Evolutionary conservation across 2,888 invertebrate genomes (phyloP).

Genomic region (Zaprionus bogoriensis): DNA sequence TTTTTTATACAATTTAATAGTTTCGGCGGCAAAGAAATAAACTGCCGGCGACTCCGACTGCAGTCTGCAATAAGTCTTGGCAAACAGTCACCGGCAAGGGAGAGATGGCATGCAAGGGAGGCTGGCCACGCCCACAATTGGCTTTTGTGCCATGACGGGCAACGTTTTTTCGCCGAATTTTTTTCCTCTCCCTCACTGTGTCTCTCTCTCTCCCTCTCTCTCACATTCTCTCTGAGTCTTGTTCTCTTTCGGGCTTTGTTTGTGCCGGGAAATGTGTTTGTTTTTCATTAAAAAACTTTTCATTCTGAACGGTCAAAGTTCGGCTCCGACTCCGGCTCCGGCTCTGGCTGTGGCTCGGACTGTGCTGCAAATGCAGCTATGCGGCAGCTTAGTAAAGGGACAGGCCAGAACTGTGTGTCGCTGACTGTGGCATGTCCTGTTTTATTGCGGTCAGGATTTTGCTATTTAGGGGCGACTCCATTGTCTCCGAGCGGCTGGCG

Average conservation of each 20-base stretch:
- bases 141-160: slow-evolving; percentile 56
- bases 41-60: slow-evolving; percentile 60
- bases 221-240: too few relatives aligned
- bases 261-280: slow-evolving; percentile 73
- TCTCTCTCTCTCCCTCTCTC: not conserved
- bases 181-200: too few relatives aligned
- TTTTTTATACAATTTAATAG: slow-evolving; percentile 63
- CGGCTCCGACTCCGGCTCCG: slow-evolving; percentile 22
- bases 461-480: slow-evolving; percentile 44
- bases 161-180: slow-evolving; percentile 1
- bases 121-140: slow-evolving; percentile 64
- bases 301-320: slow-evolving; percentile 74
- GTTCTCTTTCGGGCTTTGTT: slow-evolving; percentile 13
- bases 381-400: slow-evolving; percentile 32
- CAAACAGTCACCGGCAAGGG: slow-evolving; percentile 51
- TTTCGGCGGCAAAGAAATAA: slow-evolving; percentile 69
- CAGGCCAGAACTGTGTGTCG: slow-evolving; percentile 7
- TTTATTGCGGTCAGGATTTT: slow-evolving; percentile 74
- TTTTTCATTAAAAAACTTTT: slow-evolving; percentile 81
- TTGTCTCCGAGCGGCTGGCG: slow-evolving; percentile 11
- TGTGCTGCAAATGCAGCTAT: slow-evolving; percentile 13
- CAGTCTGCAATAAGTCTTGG: slow-evolving; percentile 71
- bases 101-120: slow-evolving; percentile 7
- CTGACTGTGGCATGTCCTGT: slow-evolving; percentile 59
- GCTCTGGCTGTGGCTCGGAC: slow-evolving; percentile 4